These are phyloP conservation scores for Neostethus bicornis DNA, from an alignment of 2,797 vertebrate species.

Conservation along the genomic window DNA sequence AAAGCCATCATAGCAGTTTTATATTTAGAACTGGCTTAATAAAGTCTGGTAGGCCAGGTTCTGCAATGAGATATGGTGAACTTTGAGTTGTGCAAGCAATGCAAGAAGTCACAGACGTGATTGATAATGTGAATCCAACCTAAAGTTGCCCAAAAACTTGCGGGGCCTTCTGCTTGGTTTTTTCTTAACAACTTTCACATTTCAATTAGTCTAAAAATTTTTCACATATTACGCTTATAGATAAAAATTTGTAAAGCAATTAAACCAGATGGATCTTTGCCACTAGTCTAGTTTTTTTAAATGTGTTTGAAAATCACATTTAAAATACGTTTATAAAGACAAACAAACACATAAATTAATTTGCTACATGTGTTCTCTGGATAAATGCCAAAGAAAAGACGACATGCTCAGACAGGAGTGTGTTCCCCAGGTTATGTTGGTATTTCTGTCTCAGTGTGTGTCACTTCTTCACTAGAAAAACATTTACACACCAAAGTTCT, in stretches of 20 bases:
- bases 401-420: conserved; percentile 62
- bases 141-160: conserved; percentile 55
- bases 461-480: conserved; percentile 58
- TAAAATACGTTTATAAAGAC: conserved; percentile 15
- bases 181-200: conserved; percentile 22
- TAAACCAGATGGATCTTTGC: conserved; percentile 18
- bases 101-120: conserved; percentile 51
- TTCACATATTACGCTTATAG: no score
- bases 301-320: conserved; percentile 30
- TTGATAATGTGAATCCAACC: conserved; percentile 48
- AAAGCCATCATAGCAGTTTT: not conserved
- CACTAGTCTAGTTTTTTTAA: conserved; percentile 1
- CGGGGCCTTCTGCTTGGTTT: conserved; percentile 50
- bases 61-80: conserved; percentile 21
- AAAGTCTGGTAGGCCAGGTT: conserved; percentile 24
- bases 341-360: conserved; percentile 14
- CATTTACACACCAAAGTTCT: conserved; percentile 49
- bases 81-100: conserved; percentile 52
- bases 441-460: conserved; percentile 37
- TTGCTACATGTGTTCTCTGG: conserved; percentile 29
- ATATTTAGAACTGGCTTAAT: conserved; percentile 14
- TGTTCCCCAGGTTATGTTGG: conserved; percentile 34
- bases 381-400: conserved; percentile 32
- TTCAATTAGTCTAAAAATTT: conserved; percentile 14
- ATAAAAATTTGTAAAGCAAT: conserved; percentile 16